Evolutionary conservation across 2,797 vertebrate genomes (phyloP).

Genomic region (Sparus aurata): DNA sequence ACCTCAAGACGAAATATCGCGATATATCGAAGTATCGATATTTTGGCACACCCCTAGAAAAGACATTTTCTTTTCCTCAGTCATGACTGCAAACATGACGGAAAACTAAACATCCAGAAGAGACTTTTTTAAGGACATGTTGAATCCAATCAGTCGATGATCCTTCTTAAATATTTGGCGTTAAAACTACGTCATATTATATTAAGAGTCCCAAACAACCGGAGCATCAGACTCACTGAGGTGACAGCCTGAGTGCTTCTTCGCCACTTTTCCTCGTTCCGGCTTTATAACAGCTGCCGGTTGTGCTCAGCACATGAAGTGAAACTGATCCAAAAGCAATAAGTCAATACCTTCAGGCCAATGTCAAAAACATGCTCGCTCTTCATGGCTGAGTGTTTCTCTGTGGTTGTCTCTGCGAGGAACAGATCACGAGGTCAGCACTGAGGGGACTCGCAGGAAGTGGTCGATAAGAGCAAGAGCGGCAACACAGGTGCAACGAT

Average conservation of each 20-base stretch:
- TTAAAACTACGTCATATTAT: not conserved
- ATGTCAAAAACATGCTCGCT: constrained; percentile 60
- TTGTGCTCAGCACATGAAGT: constrained; percentile 27
- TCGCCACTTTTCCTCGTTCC: constrained; percentile 9
- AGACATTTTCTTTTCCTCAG: not conserved
- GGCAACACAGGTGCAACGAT: constrained; percentile 46
- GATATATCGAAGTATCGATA: too few relatives aligned
- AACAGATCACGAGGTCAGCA: constrained; percentile 58
- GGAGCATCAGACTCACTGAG: not conserved
- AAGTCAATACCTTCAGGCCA: constrained; percentile 63
- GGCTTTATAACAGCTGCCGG: constrained; percentile 16
- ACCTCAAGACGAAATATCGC: too few relatives aligned
- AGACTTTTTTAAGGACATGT: not conserved
- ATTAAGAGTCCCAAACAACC: not conserved
- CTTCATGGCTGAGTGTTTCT: constrained; percentile 39
- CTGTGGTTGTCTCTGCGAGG: constrained; percentile 46
- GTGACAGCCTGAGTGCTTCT: not conserved
- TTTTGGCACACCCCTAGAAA: too few relatives aligned
- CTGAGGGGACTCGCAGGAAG: constrained; percentile 50
- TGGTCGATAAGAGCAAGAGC: constrained; percentile 57
- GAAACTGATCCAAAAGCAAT: constrained; percentile 66
- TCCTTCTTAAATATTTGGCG: not conserved
- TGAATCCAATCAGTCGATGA: not conserved
- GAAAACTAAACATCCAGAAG: too few relatives aligned
- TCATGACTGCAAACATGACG: too few relatives aligned